Conservation (phyloP, 2,888 invertebrate genomes). For the Aphodius granarius region DNA sequence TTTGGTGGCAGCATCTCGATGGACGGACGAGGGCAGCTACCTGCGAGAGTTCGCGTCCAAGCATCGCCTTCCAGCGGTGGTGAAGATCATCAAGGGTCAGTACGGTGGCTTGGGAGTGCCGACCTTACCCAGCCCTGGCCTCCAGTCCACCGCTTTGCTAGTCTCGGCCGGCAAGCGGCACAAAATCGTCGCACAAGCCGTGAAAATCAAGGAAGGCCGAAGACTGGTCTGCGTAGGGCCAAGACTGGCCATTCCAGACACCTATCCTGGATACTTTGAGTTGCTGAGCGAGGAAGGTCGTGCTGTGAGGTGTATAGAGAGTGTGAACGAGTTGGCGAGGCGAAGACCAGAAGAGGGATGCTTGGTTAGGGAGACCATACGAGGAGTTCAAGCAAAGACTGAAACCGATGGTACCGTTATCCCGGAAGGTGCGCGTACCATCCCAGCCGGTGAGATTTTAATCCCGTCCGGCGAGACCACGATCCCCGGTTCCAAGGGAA, state of each 20-base stretch:
- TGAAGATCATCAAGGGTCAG: conserved; percentile 92
- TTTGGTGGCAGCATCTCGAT: conserved; percentile 80
- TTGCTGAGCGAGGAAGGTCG: conserved; percentile 91
- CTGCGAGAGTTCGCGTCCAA: conserved; percentile 72
- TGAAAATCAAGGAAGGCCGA: conserved; percentile 87
- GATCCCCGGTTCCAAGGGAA: conserved; percentile 69
- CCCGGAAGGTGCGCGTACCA: conserved; percentile 70
- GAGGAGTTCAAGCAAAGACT: conserved; percentile 66
- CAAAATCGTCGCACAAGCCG: conserved; percentile 85
- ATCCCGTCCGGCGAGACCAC: conserved; percentile 75
- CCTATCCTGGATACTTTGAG: conserved; percentile 91
- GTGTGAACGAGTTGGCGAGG: conserved; percentile 80
- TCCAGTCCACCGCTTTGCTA: conserved; percentile 84
- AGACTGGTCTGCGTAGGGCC: conserved; percentile 79
- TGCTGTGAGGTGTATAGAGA: conserved; percentile 80
- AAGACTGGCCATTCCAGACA: conserved; percentile 86
- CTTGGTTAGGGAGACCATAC: conserved; percentile 76
- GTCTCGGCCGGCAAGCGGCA: conserved; percentile 83
- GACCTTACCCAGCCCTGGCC: conserved; percentile 80
- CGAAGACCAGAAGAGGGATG: conserved; percentile 75
- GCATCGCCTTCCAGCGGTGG: conserved; percentile 78
- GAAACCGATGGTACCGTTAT: conserved; percentile 63
- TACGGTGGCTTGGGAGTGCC: conserved; percentile 90
- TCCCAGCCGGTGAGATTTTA: conserved; percentile 83
- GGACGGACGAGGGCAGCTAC: conserved; percentile 74